Conservation (phyloP, 2,888 invertebrate species). For the Cheilosia variabilis region DNA sequence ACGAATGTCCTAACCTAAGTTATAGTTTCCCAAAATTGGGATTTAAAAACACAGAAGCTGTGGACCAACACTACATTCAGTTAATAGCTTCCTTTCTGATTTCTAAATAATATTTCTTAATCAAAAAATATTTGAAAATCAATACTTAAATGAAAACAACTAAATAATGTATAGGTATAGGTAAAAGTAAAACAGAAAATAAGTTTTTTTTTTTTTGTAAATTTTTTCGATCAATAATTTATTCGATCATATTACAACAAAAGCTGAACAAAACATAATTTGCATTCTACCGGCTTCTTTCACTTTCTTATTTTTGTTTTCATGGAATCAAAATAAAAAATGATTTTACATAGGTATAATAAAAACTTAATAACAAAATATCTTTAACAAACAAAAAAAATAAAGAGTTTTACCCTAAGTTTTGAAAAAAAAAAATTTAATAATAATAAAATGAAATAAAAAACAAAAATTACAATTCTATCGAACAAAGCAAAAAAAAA, state of each 20-base stretch:
- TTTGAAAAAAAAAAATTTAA: constrained; percentile 38
- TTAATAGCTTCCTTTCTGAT: too few species aligned
- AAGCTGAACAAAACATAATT: constrained; percentile 70
- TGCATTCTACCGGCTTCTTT: constrained; percentile 58
- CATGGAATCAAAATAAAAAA: constrained; percentile 54
- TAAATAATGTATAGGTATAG: background rate
- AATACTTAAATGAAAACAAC: background rate
- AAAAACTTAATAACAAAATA: constrained; percentile 60
- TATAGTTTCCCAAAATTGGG: too few species aligned
- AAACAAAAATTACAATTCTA: constrained; percentile 48
- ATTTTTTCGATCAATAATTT: constrained; percentile 64
- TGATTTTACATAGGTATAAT: constrained; percentile 27
- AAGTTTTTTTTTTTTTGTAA: constrained; percentile 32
- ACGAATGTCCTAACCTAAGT: too few species aligned
- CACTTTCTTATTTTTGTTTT: constrained; percentile 27
- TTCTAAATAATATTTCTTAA: background rate
- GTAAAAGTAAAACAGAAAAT: constrained; percentile 40
- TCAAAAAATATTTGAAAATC: background rate
- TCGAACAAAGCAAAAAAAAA: constrained; percentile 32
- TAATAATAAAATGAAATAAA: too few species aligned
- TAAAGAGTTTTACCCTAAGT: constrained; percentile 31
- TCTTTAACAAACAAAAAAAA: constrained; percentile 59
- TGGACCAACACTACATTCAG: too few species aligned
- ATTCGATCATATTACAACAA: constrained; percentile 70
- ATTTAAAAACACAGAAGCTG: too few species aligned